Conservation (phyloP, 2,797 vertebrate genomes). For the Gouania willdenowi region DNA sequence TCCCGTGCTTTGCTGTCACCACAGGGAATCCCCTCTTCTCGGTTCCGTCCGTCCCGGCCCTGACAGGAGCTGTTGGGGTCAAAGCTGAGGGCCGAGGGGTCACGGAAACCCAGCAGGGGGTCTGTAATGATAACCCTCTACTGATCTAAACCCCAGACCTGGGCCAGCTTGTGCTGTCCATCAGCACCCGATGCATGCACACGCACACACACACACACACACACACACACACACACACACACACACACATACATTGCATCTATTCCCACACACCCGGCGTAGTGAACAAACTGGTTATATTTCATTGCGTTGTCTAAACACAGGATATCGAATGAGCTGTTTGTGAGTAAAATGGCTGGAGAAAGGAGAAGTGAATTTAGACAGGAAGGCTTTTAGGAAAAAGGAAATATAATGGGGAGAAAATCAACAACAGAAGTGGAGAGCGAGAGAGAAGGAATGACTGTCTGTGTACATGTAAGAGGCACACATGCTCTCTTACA, state of each 20-base stretch:
- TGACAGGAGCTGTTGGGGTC: constrained; percentile 53
- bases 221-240: background rate
- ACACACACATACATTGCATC: too few species aligned
- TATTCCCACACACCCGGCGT: constrained; percentile 13
- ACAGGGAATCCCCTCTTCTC: constrained; percentile 39
- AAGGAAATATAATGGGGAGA: constrained; percentile 39
- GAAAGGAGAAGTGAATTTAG: constrained; percentile 46
- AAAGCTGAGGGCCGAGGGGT: constrained; percentile 49
- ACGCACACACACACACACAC: background rate
- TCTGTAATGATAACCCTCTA: constrained; percentile 67
- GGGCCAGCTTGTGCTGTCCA: constrained; percentile 57
- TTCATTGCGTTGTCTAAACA: constrained; percentile 67
- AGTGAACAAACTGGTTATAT: constrained; percentile 56
- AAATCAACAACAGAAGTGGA: constrained; percentile 42
- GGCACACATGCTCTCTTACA: too few species aligned
- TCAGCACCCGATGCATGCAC: constrained; percentile 37
- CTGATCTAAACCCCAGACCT: constrained; percentile 72
- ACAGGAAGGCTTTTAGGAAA: constrained; percentile 51
- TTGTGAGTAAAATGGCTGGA: constrained; percentile 58
- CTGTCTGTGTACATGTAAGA: too few species aligned
- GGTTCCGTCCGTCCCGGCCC: constrained; percentile 31
- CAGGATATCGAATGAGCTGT: constrained; percentile 65
- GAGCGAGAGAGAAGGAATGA: constrained; percentile 11
- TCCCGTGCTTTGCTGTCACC: constrained; percentile 21
- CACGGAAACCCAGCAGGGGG: constrained; percentile 63